A percentile compares a stretch with the other conserved stretches of the same genome.
phyloP scores from a whole-genome alignment of 2,888 invertebrate genomes.

The Hypercompe scribonia region DNA sequence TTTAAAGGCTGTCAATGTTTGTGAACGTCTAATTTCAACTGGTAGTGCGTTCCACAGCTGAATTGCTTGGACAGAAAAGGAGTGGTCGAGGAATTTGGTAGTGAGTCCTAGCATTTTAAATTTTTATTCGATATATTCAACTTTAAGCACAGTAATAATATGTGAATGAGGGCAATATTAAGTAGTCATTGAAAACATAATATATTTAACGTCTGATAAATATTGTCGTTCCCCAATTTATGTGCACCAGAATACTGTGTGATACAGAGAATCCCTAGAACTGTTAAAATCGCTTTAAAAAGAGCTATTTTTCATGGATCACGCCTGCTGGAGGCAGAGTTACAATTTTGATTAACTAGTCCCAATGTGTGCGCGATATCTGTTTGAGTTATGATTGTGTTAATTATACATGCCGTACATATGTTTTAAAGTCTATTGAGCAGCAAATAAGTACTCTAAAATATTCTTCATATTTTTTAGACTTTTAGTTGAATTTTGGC shows the following conservation, averaged over 20 bases:
- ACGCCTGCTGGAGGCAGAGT: conserved; percentile 60
- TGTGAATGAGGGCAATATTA: background rate
- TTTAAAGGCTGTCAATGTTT: too few species aligned
- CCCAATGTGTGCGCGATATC: conserved; percentile 74
- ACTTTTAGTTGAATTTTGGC: background rate
- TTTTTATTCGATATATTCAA: too few species aligned
- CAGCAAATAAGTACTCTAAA: background rate
- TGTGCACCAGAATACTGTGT: conserved; percentile 46
- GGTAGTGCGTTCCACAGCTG: too few species aligned
- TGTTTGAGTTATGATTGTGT: conserved; percentile 69
- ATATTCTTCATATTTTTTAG: background rate
- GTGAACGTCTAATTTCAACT: too few species aligned
- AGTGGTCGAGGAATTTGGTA: too few species aligned
- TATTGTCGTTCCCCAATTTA: conserved; percentile 28
- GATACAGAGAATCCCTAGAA: conserved; percentile 61
- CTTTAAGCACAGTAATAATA: too few species aligned
- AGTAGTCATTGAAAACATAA: too few species aligned
- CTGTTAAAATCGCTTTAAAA: conserved; percentile 73
- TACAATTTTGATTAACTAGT: conserved; percentile 78
- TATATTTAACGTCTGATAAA: too few species aligned
- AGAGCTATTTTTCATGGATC: conserved; percentile 81
- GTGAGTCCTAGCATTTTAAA: too few species aligned
- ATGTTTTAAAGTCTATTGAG: background rate
- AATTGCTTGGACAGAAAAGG: too few species aligned
- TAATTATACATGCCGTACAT: background rate